phyloP scores from a whole-genome alignment of 2,888 invertebrate species.

The Epinotia ramella region DNA sequence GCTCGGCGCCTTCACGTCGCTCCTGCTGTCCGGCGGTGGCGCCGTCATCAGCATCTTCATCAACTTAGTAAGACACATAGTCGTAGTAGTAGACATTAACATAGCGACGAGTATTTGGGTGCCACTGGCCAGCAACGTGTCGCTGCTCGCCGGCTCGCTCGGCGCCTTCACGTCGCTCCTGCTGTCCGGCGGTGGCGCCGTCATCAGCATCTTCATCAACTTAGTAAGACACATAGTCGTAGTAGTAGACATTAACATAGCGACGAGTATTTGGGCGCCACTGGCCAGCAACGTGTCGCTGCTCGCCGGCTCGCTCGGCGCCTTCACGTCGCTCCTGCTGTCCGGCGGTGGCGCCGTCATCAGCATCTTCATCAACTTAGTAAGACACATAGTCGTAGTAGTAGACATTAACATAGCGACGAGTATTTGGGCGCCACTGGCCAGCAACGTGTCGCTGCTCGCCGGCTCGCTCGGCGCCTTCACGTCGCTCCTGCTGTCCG shows the following conservation, averaged over 20 bases:
- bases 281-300: slow-evolving; percentile 96
- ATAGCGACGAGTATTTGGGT: slow-evolving; percentile 94
- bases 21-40: slow-evolving; percentile 95
- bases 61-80: slow-evolving; percentile 93
- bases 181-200: slow-evolving; percentile 95
- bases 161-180: slow-evolving; percentile 95
- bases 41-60: slow-evolving; percentile 94
- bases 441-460: slow-evolving; percentile 95
- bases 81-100: too few species aligned
- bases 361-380: slow-evolving; percentile 94
- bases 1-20: slow-evolving; percentile 93
- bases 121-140: slow-evolving; percentile 96
- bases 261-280: slow-evolving; percentile 94
- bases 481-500: slow-evolving; percentile 93
- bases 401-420: too few species aligned
- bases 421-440: slow-evolving; percentile 94
- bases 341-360: slow-evolving; percentile 96
- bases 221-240: too few species aligned
- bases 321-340: slow-evolving; percentile 94
- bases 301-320: slow-evolving; percentile 92
- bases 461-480: slow-evolving; percentile 94
- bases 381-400: too few species aligned
- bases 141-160: slow-evolving; percentile 92
- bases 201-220: slow-evolving; percentile 94
- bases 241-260: too few species aligned